Evolutionary conservation across 2,888 invertebrate genomes (phyloP).

Genomic region (Polylopha cassiicola): DNA sequence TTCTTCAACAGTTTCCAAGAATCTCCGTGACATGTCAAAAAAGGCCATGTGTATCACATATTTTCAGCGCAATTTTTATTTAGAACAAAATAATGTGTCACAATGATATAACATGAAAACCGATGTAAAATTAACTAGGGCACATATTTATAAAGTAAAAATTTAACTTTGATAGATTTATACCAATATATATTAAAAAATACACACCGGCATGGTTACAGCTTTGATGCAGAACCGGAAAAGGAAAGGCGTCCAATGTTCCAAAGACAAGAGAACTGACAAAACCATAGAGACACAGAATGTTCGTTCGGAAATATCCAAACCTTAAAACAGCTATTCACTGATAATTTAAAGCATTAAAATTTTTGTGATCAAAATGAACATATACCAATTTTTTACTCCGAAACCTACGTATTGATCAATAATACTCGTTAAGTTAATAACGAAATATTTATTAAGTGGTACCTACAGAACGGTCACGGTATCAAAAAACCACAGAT

Average conservation of each 20-base stretch:
- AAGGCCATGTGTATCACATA: conserved; percentile 71
- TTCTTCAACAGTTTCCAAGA: conserved; percentile 1
- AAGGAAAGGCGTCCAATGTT: conserved; percentile 61
- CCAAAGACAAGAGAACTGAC: conserved; percentile 47
- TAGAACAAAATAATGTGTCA: conserved; percentile 22
- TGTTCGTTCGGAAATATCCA: background rate
- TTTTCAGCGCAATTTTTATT: conserved; percentile 35
- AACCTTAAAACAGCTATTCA: too few species aligned
- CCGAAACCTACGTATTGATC: too few species aligned
- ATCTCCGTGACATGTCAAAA: conserved; percentile 54
- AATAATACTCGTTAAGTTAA: too few species aligned
- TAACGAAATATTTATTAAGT: too few species aligned
- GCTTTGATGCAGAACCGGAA: conserved; percentile 77
- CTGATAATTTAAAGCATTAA: too few species aligned
- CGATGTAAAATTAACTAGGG: conserved; percentile 29
- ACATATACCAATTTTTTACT: too few species aligned
- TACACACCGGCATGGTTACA: conserved; percentile 78
- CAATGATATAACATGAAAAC: conserved; percentile 28
- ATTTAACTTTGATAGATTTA: conserved; percentile 39
- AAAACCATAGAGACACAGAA: conserved; percentile 29
- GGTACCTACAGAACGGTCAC: too few species aligned
- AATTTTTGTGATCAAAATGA: too few species aligned
- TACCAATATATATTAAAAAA: conserved; percentile 49
- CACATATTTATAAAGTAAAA: conserved; percentile 39
- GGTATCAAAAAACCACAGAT: too few species aligned